Percentiles rank a stretch among this genome's conserved stretches.
These are phyloP conservation scores for Balanococcus diminutus DNA, from an alignment of 2,888 invertebrate genomes.

Conservation along the genomic window DNA sequence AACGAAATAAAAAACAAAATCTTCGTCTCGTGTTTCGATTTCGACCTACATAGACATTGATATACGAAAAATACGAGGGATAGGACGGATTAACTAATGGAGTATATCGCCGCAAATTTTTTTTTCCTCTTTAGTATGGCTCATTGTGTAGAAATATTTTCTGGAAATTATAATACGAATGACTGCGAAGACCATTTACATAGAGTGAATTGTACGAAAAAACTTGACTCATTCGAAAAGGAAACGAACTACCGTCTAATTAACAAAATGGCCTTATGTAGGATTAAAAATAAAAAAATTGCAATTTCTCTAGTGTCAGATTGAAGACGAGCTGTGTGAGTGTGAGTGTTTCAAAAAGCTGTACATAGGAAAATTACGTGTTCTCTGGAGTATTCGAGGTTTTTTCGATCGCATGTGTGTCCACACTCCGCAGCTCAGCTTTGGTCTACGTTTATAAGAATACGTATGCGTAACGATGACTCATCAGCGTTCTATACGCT, in stretches of 20 bases:
- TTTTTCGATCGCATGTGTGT: not conserved
- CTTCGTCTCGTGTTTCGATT: not conserved
- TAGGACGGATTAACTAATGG: no score
- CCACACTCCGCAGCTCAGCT: not conserved
- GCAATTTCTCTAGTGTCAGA: not conserved
- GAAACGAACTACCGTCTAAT: not conserved
- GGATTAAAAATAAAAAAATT: not conserved
- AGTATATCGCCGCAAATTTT: no score
- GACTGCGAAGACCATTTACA: no score
- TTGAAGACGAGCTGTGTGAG: not conserved
- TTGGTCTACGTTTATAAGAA: no score
- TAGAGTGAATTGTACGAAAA: not conserved
- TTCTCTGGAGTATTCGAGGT: not conserved
- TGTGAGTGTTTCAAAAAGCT: not conserved
- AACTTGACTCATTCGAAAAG: not conserved
- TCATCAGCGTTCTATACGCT: not conserved
- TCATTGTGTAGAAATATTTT: not conserved
- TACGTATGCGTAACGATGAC: constrained; percentile 17
- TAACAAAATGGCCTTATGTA: not conserved
- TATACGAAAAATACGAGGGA: no score
- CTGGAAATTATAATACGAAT: not conserved
- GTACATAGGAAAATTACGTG: not conserved
- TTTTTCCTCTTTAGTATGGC: no score
- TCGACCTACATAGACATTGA: no score
- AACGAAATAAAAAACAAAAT: not conserved